Percentiles rank a stretch among this genome's conserved stretches.
Conservation (phyloP, 2,797 vertebrate species). For the Acridotheres tristis region DNA sequence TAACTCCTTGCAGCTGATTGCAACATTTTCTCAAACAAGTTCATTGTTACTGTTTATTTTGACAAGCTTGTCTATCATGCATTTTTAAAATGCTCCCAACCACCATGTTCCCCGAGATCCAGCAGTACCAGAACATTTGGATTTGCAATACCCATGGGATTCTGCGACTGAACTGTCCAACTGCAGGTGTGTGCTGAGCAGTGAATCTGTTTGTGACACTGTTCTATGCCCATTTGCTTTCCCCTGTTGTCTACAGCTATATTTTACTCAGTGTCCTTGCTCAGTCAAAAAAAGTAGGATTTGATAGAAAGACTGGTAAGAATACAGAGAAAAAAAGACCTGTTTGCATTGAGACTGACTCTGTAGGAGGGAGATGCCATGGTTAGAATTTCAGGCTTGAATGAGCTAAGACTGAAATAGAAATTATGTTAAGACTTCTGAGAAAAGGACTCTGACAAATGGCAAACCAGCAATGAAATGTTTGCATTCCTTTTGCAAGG, state of each 20-base stretch:
- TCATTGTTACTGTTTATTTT: not conserved
- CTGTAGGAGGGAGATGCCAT: not conserved
- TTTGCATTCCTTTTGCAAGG: conserved; percentile 47
- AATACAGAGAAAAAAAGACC: not conserved
- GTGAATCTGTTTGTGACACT: not conserved
- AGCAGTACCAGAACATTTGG: not conserved
- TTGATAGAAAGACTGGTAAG: not conserved
- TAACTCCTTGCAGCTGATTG: not conserved
- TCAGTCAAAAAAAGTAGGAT: not conserved
- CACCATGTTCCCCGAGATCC: not conserved
- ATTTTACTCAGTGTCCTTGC: not conserved
- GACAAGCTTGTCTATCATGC: not conserved
- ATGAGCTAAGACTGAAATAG: not conserved
- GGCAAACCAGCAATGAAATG: conserved; percentile 19
- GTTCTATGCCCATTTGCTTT: not conserved
- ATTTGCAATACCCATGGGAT: accelerated
- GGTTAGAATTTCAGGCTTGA: not conserved
- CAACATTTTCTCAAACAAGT: not conserved
- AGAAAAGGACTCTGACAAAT: conserved; percentile 42
- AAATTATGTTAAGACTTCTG: conserved; percentile 22
- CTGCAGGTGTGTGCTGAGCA: not conserved
- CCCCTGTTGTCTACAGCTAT: not conserved
- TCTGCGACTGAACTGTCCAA: not conserved
- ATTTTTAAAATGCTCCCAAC: not conserved
- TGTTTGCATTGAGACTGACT: not conserved